A percentile compares a stretch with the other conserved stretches of the same genome.
These are phyloP conservation scores for Ornithoptera priamus DNA, from an alignment of 2,888 invertebrate species.

Conservation along the genomic window DNA sequence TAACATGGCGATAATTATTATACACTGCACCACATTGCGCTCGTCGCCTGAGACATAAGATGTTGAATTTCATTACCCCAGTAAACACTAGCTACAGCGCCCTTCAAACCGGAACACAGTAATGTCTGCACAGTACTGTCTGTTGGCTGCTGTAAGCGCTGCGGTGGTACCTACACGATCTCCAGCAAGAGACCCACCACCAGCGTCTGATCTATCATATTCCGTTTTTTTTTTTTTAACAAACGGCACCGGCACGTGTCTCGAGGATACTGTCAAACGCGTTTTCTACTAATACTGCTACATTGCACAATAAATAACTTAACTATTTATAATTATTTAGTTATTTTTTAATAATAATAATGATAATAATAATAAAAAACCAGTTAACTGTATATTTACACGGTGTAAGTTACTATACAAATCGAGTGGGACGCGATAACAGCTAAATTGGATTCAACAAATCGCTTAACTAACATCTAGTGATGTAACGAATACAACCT, in stretches of 20 bases:
- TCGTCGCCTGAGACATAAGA: too few species aligned
- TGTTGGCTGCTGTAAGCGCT: too few species aligned
- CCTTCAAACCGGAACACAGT: too few species aligned
- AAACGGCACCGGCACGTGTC: constrained; percentile 20
- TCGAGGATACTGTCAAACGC: constrained; percentile 51
- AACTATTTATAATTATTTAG: constrained; percentile 50
- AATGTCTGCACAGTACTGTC: too few species aligned
- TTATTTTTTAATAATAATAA: not conserved
- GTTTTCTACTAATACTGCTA: constrained; percentile 71
- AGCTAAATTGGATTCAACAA: constrained; percentile 39
- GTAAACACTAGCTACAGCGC: too few species aligned
- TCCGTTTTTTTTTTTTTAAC: constrained; percentile 19
- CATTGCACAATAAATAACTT: constrained; percentile 80
- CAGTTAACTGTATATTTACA: constrained; percentile 42
- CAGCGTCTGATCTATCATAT: constrained; percentile 14
- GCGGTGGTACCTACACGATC: too few species aligned
- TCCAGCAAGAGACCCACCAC: too few species aligned
- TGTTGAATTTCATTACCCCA: too few species aligned
- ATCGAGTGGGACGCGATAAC: constrained; percentile 56
- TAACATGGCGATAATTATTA: too few species aligned
- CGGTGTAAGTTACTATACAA: constrained; percentile 52
- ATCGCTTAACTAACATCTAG: constrained; percentile 25
- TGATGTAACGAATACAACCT: too few species aligned
- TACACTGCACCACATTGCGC: too few species aligned
- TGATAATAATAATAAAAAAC: constrained; percentile 5